These are phyloP conservation scores for Incurvaria masculella DNA, from an alignment of 2,888 invertebrate species.

Conservation along the genomic window DNA sequence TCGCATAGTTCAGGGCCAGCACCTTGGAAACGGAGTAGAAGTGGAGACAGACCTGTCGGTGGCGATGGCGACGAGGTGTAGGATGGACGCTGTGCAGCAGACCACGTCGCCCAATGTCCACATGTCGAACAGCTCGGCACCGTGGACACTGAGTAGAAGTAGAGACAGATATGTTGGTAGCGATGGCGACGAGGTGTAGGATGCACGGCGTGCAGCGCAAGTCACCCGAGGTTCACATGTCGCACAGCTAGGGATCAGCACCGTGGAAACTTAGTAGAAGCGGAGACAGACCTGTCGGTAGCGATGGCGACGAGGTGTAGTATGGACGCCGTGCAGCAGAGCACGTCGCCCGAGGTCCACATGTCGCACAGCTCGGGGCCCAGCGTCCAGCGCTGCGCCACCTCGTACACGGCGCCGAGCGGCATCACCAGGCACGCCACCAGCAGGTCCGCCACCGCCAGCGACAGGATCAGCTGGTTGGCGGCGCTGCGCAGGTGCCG, in stretches of 20 bases:
- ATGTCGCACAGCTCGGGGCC: constrained; percentile 89
- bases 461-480: constrained; percentile 85
- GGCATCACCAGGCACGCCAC: constrained; percentile 84
- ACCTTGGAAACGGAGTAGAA: too few relatives aligned
- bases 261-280: too few relatives aligned
- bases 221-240: constrained; percentile 89
- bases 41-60: too few relatives aligned
- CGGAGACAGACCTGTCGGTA: constrained; percentile 70
- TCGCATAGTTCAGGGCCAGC: constrained; percentile 88
- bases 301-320: constrained; percentile 80
- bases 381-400: constrained; percentile 77
- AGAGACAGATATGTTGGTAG: too few relatives aligned
- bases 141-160: too few relatives aligned
- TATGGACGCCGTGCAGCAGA: constrained; percentile 85
- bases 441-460: constrained; percentile 89
- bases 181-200: constrained; percentile 81
- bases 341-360: constrained; percentile 91
- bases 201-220: constrained; percentile 77
- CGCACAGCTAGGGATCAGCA: too few relatives aligned
- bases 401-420: constrained; percentile 73
- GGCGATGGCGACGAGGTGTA: constrained; percentile 82
- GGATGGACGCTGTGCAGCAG: constrained; percentile 75
- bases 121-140: constrained; percentile 90
- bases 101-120: constrained; percentile 86
- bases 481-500: constrained; percentile 83